phyloP scores from a whole-genome alignment of 2,797 vertebrate species.

The Steatocranus sp. region DNA sequence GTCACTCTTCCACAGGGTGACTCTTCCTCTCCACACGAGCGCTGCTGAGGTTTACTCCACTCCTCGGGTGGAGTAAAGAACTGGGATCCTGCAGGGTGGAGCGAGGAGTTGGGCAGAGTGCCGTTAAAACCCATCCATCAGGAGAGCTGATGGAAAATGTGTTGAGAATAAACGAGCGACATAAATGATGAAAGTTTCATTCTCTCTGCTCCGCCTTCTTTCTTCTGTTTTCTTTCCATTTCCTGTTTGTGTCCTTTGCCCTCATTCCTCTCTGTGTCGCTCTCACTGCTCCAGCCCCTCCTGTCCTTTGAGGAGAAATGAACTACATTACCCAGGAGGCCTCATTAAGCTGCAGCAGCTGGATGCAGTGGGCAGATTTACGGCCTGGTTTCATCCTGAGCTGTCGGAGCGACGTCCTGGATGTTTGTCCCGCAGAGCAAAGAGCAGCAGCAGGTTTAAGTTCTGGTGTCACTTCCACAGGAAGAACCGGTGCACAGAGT shows the following conservation, averaged over 20 bases:
- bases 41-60: background rate
- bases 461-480: background rate
- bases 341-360: conserved; percentile 51
- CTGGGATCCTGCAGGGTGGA: background rate
- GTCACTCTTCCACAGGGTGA: background rate
- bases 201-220: background rate
- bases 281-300: background rate
- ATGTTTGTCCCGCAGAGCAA: background rate
- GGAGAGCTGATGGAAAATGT: background rate
- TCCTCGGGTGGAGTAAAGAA: background rate
- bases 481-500: background rate
- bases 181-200: background rate
- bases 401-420: background rate
- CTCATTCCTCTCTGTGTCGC: accelerated
- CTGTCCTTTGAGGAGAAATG: background rate
- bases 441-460: background rate
- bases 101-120: background rate
- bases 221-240: background rate
- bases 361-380: conserved; percentile 18
- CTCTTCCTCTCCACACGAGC: background rate
- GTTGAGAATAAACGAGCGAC: background rate
- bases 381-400: background rate
- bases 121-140: background rate
- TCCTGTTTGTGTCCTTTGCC: background rate
- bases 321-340: conserved; percentile 43